phyloP scores from a whole-genome alignment of 2,888 invertebrate genomes.

The Cremastinae sp. region DNA sequence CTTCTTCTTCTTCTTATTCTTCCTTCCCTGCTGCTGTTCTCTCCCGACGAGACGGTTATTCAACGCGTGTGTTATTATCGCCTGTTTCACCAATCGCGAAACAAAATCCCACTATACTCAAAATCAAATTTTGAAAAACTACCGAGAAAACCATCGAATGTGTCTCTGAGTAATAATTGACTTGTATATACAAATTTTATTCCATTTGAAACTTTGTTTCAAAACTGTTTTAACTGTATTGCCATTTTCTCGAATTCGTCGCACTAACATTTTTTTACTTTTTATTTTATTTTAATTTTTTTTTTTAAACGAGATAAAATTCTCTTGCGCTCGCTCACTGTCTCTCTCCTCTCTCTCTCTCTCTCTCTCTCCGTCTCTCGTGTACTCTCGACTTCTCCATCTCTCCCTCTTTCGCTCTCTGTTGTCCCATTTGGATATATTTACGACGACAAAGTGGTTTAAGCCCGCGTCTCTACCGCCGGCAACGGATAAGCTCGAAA shows the following conservation, averaged over 20 bases:
- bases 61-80: no score
- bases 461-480: slow-evolving; percentile 49
- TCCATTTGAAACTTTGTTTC: not conserved
- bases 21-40: no score
- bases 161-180: no score
- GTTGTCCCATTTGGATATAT: slow-evolving; percentile 61
- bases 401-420: slow-evolving; percentile 30
- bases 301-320: slow-evolving; percentile 27
- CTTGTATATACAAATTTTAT: not conserved
- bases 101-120: no score
- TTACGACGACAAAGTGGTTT: slow-evolving; percentile 58
- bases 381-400: slow-evolving; percentile 9
- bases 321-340: not conserved
- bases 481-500: slow-evolving; percentile 48
- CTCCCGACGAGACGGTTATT: no score
- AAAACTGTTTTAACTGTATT: not conserved
- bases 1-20: no score
- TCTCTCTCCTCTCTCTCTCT: slow-evolving; percentile 9
- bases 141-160: no score
- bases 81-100: no score
- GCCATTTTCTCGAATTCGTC: not conserved
- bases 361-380: slow-evolving; percentile 8
- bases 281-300: slow-evolving; percentile 6
- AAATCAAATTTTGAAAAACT: no score
- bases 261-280: slow-evolving; percentile 13